phyloP scores from a whole-genome alignment of 2,797 vertebrate genomes.

The Tarsius wallacei region DNA sequence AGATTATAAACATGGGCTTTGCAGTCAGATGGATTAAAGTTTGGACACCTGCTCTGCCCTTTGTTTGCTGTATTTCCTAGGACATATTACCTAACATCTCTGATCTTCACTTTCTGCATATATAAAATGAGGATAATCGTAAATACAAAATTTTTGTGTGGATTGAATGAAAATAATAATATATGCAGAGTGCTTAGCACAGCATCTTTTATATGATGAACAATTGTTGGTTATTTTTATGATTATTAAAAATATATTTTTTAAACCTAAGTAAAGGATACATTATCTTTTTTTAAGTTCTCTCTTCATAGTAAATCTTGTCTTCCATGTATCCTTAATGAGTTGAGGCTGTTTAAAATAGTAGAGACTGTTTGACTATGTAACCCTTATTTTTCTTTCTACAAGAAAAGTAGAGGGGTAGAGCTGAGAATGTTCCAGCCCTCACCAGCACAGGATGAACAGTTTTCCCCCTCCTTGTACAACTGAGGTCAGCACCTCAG shows the following conservation, averaged over 20 bases:
- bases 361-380: neutral
- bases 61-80: slow-evolving; percentile 39
- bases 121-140: slow-evolving; percentile 20
- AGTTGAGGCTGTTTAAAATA: slow-evolving; percentile 49
- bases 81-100: neutral
- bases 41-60: neutral
- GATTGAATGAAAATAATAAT: slow-evolving; percentile 19
- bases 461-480: neutral
- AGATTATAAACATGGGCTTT: neutral
- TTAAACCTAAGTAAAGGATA: neutral
- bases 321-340: neutral
- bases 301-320: neutral
- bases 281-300: slow-evolving; percentile 24
- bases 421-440: neutral
- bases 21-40: neutral
- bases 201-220: neutral
- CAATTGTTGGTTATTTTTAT: neutral
- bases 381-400: slow-evolving; percentile 24
- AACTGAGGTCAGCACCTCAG: neutral
- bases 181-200: neutral
- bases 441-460: neutral
- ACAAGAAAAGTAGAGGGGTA: neutral
- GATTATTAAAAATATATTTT: neutral
- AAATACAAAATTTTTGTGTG: neutral
- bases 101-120: slow-evolving; percentile 6